Evolutionary conservation across 2,113 vertebrate species (phyloP), one percentile per base, ranked within the genome.

Genomic region (Turnix velox): DNA sequence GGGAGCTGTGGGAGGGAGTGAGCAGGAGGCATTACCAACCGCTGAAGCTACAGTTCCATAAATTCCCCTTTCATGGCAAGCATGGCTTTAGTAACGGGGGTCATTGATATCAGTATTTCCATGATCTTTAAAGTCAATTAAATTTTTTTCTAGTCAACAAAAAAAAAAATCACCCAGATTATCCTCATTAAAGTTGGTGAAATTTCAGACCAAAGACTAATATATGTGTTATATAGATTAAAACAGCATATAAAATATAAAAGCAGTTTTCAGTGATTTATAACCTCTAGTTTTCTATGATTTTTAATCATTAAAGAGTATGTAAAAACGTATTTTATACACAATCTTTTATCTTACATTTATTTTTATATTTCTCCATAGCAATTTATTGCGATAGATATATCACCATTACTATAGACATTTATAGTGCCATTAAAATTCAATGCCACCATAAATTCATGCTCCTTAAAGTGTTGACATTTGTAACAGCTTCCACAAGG

Each of bases 391-490:
- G 95, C 76, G 7, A 94, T 28, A 68, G 97, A 97, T 98, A 97
- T 91, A 98, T 98, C 98, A 98, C 97, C 96, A 97, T 98, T 97
- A 98, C 94, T 95, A 95, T 90, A 96, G 98, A 98, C 97, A 94
- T 98, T 98, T 98, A 98, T 97, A 97, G 96, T 96, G 95, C 96
- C 92, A 98, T 98, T 98, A 98, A 98, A 98, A 98, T 98, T 97
- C 97, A 98, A 96, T 97, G 97, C 94, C 96, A 93, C 95, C 92
- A 97, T 98, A 98, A 98, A 98, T 98, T 96, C 96, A 87, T 95
- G 77, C 97, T 75, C 84, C 97, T 98, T 98, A 97, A 97, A 97
- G 97, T 97, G 95, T 97, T 98, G 97, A 97, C 98, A 97, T 97
- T 97, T 97, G 92, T 96, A 98, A 98, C 95, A 96, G 97, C 98